These are phyloP conservation scores for Coturnix japonica DNA, from an alignment of 2,113 vertebrate species.

Conservation along the genomic window DNA sequence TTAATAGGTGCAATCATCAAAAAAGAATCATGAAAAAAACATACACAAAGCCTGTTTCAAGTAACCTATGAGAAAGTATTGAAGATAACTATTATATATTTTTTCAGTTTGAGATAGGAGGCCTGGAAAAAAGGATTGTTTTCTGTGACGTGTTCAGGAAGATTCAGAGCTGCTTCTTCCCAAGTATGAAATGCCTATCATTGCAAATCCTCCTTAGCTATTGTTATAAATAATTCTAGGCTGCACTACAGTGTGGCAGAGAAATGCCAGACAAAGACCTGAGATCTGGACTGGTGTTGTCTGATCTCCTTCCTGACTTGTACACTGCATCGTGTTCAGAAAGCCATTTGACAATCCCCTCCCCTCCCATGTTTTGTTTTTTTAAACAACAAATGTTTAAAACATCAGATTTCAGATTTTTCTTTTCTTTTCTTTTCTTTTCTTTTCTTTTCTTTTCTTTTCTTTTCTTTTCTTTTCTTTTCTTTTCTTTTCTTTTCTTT, in stretches of 20 bases:
- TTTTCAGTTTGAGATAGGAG: not conserved
- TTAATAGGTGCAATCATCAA: not conserved
- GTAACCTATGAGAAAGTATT: not conserved
- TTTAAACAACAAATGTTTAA: constrained; percentile 6
- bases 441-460: too few relatives aligned
- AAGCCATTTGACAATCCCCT: not conserved
- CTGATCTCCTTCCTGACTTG: not conserved
- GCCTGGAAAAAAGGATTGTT: not conserved
- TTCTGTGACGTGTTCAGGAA: not conserved
- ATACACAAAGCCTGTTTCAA: not conserved
- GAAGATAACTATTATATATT: not conserved
- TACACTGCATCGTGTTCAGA: not conserved
- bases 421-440: not conserved
- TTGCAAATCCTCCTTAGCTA: not conserved
- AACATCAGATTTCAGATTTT: constrained; percentile 30
- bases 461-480: too few relatives aligned
- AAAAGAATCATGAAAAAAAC: not conserved
- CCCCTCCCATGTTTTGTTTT: too few relatives aligned
- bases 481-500: too few relatives aligned
- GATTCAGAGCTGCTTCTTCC: not conserved
- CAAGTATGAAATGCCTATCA: not conserved
- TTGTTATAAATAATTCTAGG: not conserved
- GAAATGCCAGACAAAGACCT: not conserved
- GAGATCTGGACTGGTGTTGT: not conserved
- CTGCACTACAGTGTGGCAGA: not conserved